A percentile compares a stretch with the other conserved stretches of the same genome.
Evolutionary conservation across 2,113 vertebrate species (phyloP).

Genomic region (Nyctibius bracteatus): DNA sequence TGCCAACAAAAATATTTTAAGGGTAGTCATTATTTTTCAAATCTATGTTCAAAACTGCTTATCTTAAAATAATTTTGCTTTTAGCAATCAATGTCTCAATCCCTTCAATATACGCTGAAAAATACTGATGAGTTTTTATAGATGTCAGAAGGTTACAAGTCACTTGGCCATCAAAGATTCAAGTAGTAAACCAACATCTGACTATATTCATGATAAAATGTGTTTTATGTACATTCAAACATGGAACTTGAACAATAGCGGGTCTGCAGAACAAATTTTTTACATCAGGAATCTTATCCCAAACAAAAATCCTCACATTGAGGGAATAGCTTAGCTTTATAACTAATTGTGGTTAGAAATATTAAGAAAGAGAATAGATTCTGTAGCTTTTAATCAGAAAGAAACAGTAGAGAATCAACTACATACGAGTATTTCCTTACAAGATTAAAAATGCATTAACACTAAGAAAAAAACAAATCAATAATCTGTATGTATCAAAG

Average conservation of each 20-base stretch:
- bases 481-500: neutral
- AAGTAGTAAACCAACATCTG: neutral
- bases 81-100: neutral
- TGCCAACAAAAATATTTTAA: neutral
- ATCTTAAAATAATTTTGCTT: neutral
- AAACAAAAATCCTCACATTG: neutral
- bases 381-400: neutral
- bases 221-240: neutral
- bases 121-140: neutral
- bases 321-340: neutral
- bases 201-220: neutral
- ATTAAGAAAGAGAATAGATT: neutral
- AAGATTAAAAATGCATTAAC: neutral
- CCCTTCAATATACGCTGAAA: neutral
- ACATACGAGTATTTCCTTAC: neutral
- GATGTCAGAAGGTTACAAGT: neutral
- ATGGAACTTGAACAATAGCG: neutral
- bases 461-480: neutral
- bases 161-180: neutral
- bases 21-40: neutral
- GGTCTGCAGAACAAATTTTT: neutral
- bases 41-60: neutral
- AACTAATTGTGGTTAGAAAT: neutral
- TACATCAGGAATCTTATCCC: neutral
- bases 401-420: neutral